Conservation (phyloP, 1,140 invertebrate genomes). For the Mamestra configurata region DNA sequence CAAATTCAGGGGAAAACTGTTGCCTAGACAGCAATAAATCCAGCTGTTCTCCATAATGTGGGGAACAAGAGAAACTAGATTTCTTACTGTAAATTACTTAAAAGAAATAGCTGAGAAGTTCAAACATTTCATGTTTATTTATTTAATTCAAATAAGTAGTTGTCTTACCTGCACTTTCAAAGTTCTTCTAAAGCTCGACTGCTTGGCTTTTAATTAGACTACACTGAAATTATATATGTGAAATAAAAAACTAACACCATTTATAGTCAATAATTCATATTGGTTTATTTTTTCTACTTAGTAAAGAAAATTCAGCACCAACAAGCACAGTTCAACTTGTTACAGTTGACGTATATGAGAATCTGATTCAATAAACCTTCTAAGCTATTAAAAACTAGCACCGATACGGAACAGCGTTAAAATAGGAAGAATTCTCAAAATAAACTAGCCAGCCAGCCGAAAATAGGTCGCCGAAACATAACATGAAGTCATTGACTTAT, state of each 20-base stretch:
- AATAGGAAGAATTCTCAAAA: constrained; percentile 69
- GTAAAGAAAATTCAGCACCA: not conserved
- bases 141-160: not conserved
- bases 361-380: not conserved
- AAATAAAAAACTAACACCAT: not conserved
- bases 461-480: constrained; percentile 73
- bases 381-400: not conserved
- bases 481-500: constrained; percentile 67
- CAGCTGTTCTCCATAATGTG: too few species aligned
- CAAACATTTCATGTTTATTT: not conserved
- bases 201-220: not conserved
- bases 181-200: too few species aligned
- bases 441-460: constrained; percentile 65
- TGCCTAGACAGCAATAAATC: too few species aligned
- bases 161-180: not conserved
- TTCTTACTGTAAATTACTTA: too few species aligned
- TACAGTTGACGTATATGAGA: not conserved
- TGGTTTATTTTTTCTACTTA: not conserved
- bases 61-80: too few species aligned
- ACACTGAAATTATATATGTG: not conserved
- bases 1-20: too few species aligned
- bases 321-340: not conserved
- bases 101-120: too few species aligned
- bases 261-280: not conserved
- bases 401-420: constrained; percentile 38